phyloP scores from a whole-genome alignment of 2,113 vertebrate genomes.

The Apodemus speciosus region DNA sequence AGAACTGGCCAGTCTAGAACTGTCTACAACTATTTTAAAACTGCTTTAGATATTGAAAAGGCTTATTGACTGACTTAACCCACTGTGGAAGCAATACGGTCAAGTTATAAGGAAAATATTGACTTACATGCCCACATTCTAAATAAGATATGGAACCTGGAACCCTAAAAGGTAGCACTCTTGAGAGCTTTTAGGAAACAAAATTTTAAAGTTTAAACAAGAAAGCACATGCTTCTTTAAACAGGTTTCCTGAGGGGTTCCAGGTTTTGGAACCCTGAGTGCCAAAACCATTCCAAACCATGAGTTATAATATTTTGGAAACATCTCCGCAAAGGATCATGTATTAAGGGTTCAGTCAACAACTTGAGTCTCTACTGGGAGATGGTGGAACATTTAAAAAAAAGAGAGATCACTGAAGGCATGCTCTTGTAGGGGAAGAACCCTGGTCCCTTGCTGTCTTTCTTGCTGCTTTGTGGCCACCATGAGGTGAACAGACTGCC shows the following conservation, averaged over 20 bases:
- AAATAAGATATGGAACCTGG: neutral
- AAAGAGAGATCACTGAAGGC: neutral
- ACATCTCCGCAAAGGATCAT: neutral
- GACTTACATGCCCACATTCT: neutral
- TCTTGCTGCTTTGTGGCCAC: neutral
- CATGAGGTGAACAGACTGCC: neutral
- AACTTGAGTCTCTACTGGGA: neutral
- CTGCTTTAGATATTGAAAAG: conserved; percentile 51
- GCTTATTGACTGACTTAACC: conserved; percentile 18
- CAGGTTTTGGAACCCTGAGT: too few species aligned
- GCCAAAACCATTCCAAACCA: too few species aligned
- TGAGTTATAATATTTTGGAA: neutral
- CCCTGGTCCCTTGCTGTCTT: neutral
- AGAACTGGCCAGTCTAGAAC: conserved; percentile 10
- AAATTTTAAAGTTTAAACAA: neutral
- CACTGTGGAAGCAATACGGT: neutral
- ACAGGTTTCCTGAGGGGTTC: neutral
- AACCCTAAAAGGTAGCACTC: neutral
- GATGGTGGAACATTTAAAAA: neutral
- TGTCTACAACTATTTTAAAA: conserved; percentile 50
- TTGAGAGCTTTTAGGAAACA: neutral
- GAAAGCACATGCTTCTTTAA: neutral
- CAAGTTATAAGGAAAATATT: neutral
- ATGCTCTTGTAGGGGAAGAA: neutral
- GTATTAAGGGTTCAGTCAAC: neutral